Conservation (phyloP, 1,140 invertebrate genomes). For the Heliconius melpomene region DNA sequence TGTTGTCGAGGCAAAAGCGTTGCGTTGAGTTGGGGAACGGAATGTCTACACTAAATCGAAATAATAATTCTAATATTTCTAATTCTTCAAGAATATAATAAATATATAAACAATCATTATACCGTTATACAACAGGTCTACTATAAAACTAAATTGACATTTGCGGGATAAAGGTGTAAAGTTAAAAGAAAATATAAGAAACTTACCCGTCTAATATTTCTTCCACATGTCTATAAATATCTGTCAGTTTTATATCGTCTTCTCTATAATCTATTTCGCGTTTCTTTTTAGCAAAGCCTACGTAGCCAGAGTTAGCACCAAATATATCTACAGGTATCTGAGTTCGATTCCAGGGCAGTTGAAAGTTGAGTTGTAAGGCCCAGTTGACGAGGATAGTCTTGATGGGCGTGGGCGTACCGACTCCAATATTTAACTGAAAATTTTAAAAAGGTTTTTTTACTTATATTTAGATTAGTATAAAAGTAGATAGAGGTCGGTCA, state of each 20-base stretch:
- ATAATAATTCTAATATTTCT: too few species aligned
- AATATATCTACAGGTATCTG: slow-evolving; percentile 73
- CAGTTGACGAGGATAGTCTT: slow-evolving; percentile 66
- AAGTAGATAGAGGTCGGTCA: neutral
- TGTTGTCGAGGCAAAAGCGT: neutral
- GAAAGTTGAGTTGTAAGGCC: slow-evolving; percentile 76
- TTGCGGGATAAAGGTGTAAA: too few species aligned
- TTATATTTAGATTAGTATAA: neutral
- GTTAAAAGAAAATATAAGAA: neutral
- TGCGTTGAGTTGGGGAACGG: too few species aligned
- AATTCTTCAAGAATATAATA: too few species aligned
- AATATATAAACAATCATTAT: too few species aligned
- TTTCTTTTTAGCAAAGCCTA: slow-evolving; percentile 56
- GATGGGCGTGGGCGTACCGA: slow-evolving; percentile 62
- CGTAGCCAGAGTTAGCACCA: slow-evolving; percentile 61
- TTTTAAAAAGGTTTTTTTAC: neutral
- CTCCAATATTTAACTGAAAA: slow-evolving; percentile 69
- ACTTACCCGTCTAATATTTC: slow-evolving; percentile 58
- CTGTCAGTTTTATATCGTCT: slow-evolving; percentile 60
- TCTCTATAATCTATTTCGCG: slow-evolving; percentile 52
- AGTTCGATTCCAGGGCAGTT: slow-evolving; percentile 69
- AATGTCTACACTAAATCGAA: too few species aligned
- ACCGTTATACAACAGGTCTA: too few species aligned
- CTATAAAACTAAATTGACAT: too few species aligned
- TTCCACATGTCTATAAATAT: slow-evolving; percentile 71